Conservation (phyloP, 2,888 invertebrate genomes). For the Disparrhopalites patrizii region DNA sequence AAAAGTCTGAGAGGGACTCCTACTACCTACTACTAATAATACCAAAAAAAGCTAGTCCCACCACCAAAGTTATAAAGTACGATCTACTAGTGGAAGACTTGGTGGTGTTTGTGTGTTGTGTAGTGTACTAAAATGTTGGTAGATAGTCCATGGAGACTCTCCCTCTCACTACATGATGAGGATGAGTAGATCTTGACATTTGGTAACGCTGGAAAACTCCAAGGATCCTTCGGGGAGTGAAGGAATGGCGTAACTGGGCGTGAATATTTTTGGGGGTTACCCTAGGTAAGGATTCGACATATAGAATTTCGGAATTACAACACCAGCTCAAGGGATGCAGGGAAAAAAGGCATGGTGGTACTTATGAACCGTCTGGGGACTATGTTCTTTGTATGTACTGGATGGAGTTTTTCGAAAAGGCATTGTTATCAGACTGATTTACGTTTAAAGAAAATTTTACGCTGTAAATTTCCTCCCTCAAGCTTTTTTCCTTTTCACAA, state of each 20-base stretch:
- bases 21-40: too few relatives aligned
- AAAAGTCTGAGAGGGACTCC: too few relatives aligned
- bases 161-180: not conserved
- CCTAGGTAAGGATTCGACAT: constrained; percentile 24
- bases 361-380: too few relatives aligned
- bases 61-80: too few relatives aligned
- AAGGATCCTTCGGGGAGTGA: constrained; percentile 20
- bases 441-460: constrained; percentile 5
- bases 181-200: constrained; percentile 9
- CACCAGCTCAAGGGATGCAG: constrained; percentile 4
- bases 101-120: too few relatives aligned
- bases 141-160: too few relatives aligned
- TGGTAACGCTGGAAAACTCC: constrained; percentile 15
- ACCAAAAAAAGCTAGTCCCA: too few relatives aligned
- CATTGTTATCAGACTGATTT: constrained; percentile 20
- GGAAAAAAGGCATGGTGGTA: constrained; percentile 8
- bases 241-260: constrained; percentile 29
- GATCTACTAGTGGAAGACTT: too few relatives aligned
- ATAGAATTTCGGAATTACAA: not conserved
- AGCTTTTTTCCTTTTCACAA: too few relatives aligned
- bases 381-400: too few relatives aligned
- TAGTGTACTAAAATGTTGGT: too few relatives aligned
- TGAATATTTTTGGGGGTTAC: constrained; percentile 27
- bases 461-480: not conserved
- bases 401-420: too few relatives aligned